Evolutionary conservation across 2,797 vertebrate genomes (phyloP).

Genomic region (Rachycentron canadum): DNA sequence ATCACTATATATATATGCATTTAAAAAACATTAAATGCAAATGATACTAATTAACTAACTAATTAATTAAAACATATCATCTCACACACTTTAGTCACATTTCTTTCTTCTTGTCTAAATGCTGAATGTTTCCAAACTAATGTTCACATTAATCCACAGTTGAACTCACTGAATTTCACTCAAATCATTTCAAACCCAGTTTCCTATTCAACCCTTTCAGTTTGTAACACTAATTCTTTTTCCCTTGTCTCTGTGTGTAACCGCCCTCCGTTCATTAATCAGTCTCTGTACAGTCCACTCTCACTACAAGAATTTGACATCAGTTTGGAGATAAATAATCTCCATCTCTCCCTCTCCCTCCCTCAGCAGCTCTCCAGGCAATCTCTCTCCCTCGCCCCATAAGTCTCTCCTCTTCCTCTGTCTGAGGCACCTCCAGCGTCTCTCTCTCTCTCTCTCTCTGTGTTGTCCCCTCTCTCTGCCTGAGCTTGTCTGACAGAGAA

Average conservation of each 20-base stretch:
- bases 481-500: constrained; percentile 19
- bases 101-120: not conserved
- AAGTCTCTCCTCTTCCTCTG: constrained; percentile 14
- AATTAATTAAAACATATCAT: no score
- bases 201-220: not conserved
- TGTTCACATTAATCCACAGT: not conserved
- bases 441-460: constrained; percentile 15
- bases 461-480: constrained; percentile 3
- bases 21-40: not conserved
- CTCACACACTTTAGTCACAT: not conserved
- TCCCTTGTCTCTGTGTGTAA: not conserved
- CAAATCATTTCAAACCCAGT: not conserved
- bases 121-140: not conserved
- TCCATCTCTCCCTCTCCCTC: not conserved
- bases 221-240: not conserved
- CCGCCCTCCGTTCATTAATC: constrained; percentile 7
- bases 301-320: constrained; percentile 26
- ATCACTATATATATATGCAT: not conserved
- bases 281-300: constrained; percentile 5
- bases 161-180: not conserved
- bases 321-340: constrained; percentile 37
- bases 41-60: no score
- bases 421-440: constrained; percentile 31
- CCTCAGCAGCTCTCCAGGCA: constrained; percentile 32
- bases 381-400: constrained; percentile 39